Evolutionary conservation across 2,888 invertebrate genomes (phyloP).

Genomic region (Leptopilina syphax): DNA sequence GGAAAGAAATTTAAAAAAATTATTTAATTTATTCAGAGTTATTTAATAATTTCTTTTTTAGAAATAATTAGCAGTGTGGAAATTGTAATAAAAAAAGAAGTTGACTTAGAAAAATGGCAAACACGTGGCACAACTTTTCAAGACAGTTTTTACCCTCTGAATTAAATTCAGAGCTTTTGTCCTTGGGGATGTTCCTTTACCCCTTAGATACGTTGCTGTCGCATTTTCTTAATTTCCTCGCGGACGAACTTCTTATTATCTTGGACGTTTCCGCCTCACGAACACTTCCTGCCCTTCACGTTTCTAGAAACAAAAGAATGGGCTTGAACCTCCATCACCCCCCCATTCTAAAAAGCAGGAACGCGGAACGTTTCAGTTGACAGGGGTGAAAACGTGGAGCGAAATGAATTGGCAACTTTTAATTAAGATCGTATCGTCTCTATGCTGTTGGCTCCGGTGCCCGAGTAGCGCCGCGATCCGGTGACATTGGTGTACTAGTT

Average conservation of each 20-base stretch:
- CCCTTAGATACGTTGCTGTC: slow-evolving; percentile 39
- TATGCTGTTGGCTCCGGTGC: slow-evolving; percentile 56
- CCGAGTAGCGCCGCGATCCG: slow-evolving; percentile 50
- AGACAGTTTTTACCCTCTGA: slow-evolving; percentile 48
- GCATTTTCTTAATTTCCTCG: slow-evolving; percentile 71
- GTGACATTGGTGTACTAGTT: slow-evolving; percentile 56
- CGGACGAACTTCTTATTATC: slow-evolving; percentile 71
- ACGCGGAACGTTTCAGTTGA: slow-evolving; percentile 52
- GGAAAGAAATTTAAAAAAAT: too few species aligned
- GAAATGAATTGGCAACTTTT: slow-evolving; percentile 77
- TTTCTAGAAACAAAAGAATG: slow-evolving; percentile 69
- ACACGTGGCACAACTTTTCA: slow-evolving; percentile 44
- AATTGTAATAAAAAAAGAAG: slow-evolving; percentile 3
- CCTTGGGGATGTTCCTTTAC: slow-evolving; percentile 28
- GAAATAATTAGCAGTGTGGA: background rate
- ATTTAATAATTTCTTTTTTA: background rate
- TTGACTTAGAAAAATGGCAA: slow-evolving; percentile 21
- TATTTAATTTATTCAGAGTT: too few species aligned
- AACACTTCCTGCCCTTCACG: slow-evolving; percentile 59
- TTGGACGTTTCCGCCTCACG: slow-evolving; percentile 60
- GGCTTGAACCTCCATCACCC: slow-evolving; percentile 52
- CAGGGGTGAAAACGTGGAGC: slow-evolving; percentile 66
- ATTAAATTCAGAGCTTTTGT: slow-evolving; percentile 29
- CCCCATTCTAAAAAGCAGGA: slow-evolving; percentile 47
- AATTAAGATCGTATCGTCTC: slow-evolving; percentile 76